A percentile compares a stretch with the other conserved stretches of the same genome.
Evolutionary conservation across 2,888 invertebrate genomes (phyloP).

Genomic region (Drosophila nr. perissopoda): DNA sequence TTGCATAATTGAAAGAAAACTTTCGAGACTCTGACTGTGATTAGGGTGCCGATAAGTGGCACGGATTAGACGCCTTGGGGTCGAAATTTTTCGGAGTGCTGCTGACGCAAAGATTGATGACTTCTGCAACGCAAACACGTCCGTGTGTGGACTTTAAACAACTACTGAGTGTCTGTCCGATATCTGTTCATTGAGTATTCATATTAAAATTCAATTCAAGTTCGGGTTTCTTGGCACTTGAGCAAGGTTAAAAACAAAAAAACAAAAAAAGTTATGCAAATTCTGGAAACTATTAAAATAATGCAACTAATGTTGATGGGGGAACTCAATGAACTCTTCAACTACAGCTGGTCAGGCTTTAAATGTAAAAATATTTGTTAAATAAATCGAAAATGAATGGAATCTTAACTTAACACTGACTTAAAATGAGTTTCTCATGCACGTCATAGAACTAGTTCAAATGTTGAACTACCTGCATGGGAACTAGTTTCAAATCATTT

Average conservation of each 20-base stretch:
- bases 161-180: conserved; percentile 3
- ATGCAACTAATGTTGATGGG: not conserved
- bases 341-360: not conserved
- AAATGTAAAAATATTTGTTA: not conserved
- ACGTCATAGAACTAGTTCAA: not conserved
- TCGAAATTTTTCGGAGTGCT: conserved; percentile 12
- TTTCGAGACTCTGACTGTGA: conserved; percentile 45
- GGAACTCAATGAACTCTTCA: not conserved
- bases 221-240: conserved; percentile 5
- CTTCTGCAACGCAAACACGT: conserved; percentile 16
- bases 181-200: conserved; percentile 28
- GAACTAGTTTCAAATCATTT: not conserved
- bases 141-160: conserved; percentile 23
- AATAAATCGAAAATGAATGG: not conserved
- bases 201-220: conserved; percentile 29
- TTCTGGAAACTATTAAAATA: not conserved
- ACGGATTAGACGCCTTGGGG: conserved; percentile 18
- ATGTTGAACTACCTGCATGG: too few relatives aligned
- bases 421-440: not conserved
- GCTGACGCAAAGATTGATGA: conserved; percentile 58
- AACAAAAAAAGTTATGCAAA: not conserved
- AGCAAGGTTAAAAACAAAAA: conserved; percentile 16
- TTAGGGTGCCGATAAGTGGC: conserved; percentile 48
- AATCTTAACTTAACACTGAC: not conserved
- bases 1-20: conserved; percentile 64